Percentiles rank a stretch among this genome's conserved stretches.
phyloP scores from a whole-genome alignment of 2,113 vertebrate species.

The Indicator indicator region DNA sequence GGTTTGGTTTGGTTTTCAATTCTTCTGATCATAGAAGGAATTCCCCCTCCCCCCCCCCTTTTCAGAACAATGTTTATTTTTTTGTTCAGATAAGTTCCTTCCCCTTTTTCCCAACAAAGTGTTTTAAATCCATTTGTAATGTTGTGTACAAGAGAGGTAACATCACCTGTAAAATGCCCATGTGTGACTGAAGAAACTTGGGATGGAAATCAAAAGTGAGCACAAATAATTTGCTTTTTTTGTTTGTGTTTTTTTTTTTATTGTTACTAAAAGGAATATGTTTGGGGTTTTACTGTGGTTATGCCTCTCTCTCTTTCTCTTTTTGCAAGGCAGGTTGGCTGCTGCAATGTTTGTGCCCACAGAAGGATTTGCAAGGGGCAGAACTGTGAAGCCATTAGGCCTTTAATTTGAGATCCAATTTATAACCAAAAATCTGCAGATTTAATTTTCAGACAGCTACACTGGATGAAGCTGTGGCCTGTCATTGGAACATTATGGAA shows the following conservation, averaged over 20 bases:
- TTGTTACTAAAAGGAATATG: background rate
- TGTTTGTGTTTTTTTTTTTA: background rate
- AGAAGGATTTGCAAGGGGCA: background rate
- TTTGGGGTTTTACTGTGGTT: background rate
- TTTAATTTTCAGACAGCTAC: background rate
- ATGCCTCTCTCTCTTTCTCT: background rate
- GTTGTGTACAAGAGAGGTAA: background rate
- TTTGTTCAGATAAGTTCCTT: background rate
- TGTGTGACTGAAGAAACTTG: background rate
- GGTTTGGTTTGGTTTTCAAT: background rate
- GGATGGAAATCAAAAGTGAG: background rate
- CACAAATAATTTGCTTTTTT: background rate
- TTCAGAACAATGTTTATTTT: background rate
- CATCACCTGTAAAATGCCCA: background rate
- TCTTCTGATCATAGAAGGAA: background rate
- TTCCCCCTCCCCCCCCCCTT: background rate
- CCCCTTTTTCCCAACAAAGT: background rate
- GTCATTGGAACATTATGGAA: background rate
- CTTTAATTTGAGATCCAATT: constrained; percentile 19
- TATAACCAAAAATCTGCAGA: background rate
- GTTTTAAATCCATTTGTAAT: background rate
- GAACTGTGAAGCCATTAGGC: background rate
- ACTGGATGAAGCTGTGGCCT: background rate
- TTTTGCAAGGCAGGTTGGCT: background rate
- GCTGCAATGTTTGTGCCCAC: background rate